phyloP scores from a whole-genome alignment of 2,113 vertebrate species.

The Lepisosteus osseus region DNA sequence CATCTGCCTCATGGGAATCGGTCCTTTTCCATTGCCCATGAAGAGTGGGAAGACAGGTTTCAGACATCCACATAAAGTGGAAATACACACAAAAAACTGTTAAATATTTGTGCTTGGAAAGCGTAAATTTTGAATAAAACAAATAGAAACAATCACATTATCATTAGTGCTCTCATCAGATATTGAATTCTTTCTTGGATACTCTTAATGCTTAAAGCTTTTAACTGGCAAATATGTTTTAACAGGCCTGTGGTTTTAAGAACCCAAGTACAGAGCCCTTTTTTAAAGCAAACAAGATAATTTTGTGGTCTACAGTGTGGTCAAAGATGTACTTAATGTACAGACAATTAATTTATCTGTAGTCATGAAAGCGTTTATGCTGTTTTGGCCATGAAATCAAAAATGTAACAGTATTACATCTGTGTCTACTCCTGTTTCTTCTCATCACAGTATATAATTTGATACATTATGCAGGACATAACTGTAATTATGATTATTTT shows the following conservation, averaged over 20 bases:
- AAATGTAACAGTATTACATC: not conserved
- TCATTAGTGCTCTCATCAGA: constrained; percentile 12
- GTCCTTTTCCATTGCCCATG: not conserved
- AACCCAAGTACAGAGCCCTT: constrained; percentile 1
- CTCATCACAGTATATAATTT: not conserved
- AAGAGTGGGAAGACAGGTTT: not conserved
- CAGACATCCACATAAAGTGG: too few species aligned
- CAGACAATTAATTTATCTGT: constrained; percentile 4
- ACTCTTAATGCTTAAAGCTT: not conserved
- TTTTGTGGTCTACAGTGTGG: not conserved
- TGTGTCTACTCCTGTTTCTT: not conserved
- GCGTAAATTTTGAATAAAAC: constrained; percentile 14
- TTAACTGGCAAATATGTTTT: constrained; percentile 52
- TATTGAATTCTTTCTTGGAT: constrained; percentile 19
- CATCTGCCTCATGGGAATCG: too few species aligned
- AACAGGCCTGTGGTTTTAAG: constrained; percentile 15
- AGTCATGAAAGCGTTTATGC: constrained; percentile 15
- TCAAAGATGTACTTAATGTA: not conserved
- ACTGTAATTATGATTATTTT: not conserved
- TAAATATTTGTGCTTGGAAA: not conserved
- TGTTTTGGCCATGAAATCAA: not conserved
- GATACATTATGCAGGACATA: not conserved
- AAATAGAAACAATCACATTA: constrained; percentile 4
- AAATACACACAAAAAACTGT: not conserved
- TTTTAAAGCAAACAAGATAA: constrained; percentile 1